Evolutionary conservation across 2,113 vertebrate genomes (phyloP).

Genomic region (Macrotis lagotis): DNA sequence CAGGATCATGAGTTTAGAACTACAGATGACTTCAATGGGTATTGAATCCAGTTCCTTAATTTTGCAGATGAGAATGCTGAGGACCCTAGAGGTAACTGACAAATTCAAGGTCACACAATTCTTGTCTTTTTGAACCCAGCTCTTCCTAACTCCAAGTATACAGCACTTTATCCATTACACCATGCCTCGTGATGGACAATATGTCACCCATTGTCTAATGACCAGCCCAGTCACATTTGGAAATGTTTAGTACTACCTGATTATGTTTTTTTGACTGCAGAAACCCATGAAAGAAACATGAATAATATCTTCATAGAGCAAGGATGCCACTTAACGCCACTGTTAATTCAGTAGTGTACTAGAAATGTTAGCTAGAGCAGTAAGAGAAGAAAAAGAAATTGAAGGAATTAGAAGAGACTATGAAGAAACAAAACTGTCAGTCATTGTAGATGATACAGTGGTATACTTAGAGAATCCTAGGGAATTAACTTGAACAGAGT

Average conservation of each 20-base stretch:
- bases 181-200: neutral
- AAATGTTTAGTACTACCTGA: neutral
- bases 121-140: neutral
- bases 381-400: neutral
- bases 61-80: neutral
- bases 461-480: neutral
- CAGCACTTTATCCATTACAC: neutral
- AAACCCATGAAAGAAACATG: neutral
- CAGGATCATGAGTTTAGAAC: neutral
- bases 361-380: neutral
- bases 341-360: neutral
- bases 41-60: neutral
- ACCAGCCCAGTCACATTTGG: neutral
- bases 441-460: neutral
- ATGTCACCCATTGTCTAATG: neutral
- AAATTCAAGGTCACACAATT: neutral
- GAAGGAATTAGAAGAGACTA: neutral
- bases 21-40: neutral
- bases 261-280: neutral
- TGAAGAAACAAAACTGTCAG: neutral
- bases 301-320: neutral
- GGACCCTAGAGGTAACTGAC: neutral
- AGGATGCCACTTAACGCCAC: neutral
- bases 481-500: neutral
- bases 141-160: neutral